These are phyloP conservation scores for Lepeophtheirus nordmannii DNA, from an alignment of 2,888 invertebrate genomes.

Conservation along the genomic window DNA sequence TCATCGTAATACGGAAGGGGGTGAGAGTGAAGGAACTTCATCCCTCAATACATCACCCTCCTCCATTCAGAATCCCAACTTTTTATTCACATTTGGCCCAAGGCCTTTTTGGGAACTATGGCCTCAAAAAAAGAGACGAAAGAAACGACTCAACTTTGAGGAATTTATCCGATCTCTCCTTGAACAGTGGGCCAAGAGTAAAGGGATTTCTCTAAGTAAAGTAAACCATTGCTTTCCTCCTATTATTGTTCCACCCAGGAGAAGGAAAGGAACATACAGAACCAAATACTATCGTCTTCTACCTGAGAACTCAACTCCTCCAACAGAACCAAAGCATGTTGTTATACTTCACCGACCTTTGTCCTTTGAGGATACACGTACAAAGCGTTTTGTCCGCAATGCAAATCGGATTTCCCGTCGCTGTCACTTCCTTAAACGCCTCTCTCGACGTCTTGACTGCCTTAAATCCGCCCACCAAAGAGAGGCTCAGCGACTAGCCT, in stretches of 20 bases:
- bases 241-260: neutral
- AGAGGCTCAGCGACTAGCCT: neutral
- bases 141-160: slow-evolving; percentile 16
- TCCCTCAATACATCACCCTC: too few species aligned
- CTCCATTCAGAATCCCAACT: slow-evolving; percentile 3
- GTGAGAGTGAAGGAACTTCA: too few species aligned
- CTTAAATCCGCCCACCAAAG: neutral
- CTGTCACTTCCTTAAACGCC: neutral
- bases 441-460: neutral
- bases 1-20: neutral
- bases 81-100: slow-evolving; percentile 21
- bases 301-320: too few species aligned
- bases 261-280: too few species aligned
- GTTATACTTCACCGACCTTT: too few species aligned
- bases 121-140: slow-evolving; percentile 20
- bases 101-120: slow-evolving; percentile 24
- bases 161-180: slow-evolving; percentile 13
- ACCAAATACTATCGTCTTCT: too few species aligned
- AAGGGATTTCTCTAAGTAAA: neutral
- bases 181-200: slow-evolving; percentile 20
- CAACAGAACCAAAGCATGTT: too few species aligned
- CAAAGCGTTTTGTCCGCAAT: neutral
- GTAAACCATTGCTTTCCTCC: neutral
- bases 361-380: neutral
- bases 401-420: neutral